These are phyloP conservation scores for Chloroceryle amazona DNA, from an alignment of 2,797 vertebrate genomes.

Conservation along the genomic window DNA sequence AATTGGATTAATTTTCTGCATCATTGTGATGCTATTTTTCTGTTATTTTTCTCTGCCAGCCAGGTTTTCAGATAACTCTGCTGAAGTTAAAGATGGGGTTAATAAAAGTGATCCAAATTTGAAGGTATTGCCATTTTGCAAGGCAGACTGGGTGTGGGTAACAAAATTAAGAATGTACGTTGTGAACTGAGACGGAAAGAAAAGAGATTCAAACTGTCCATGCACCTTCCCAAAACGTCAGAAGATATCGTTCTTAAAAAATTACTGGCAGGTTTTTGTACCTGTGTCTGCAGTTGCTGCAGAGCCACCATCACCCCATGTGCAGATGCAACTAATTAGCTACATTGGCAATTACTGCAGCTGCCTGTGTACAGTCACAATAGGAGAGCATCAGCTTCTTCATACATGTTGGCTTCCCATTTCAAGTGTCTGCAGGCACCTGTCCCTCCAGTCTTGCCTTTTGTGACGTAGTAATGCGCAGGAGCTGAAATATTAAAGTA, in stretches of 20 bases:
- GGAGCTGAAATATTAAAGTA: slow-evolving; percentile 47
- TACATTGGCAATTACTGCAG: slow-evolving; percentile 30
- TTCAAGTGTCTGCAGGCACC: slow-evolving; percentile 38
- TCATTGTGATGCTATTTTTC: neutral
- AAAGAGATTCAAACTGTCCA: neutral
- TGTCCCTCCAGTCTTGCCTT: slow-evolving; percentile 58
- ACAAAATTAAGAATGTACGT: slow-evolving; percentile 8
- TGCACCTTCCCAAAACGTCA: neutral
- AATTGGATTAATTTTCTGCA: neutral
- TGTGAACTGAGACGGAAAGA: neutral
- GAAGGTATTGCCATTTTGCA: slow-evolving; percentile 1
- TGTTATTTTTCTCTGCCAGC: neutral
- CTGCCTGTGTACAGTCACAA: neutral
- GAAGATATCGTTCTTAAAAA: neutral
- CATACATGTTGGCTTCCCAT: neutral
- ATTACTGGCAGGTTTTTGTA: slow-evolving; percentile 14
- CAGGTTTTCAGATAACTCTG: neutral
- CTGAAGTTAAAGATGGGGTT: neutral
- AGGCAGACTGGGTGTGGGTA: neutral
- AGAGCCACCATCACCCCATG: neutral
- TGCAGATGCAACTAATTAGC: slow-evolving; percentile 52
- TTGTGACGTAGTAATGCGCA: slow-evolving; percentile 25
- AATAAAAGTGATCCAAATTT: neutral
- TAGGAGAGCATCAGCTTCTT: neutral
- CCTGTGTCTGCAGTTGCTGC: neutral